Conservation (phyloP, 2,113 vertebrate species). For the Ciconia stormi region DNA sequence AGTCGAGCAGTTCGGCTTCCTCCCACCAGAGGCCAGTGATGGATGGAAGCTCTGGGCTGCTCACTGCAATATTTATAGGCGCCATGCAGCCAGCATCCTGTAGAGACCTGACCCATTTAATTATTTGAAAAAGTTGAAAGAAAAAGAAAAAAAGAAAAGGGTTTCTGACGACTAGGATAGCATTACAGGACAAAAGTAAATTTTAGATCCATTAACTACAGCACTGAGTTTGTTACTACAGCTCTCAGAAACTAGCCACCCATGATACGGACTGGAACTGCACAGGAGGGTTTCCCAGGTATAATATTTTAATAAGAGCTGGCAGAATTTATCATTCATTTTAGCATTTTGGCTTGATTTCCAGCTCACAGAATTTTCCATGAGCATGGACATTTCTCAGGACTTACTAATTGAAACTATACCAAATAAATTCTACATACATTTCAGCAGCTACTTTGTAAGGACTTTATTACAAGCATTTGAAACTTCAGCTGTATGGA, state of each 20-base stretch:
- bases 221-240: background rate
- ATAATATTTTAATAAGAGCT: background rate
- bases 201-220: background rate
- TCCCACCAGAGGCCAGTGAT: background rate
- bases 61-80: conserved; percentile 22
- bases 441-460: background rate
- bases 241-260: background rate
- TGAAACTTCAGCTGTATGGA: background rate
- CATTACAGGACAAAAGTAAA: background rate
- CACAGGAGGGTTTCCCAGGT: background rate
- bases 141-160: background rate
- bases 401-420: background rate
- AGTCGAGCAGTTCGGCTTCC: background rate
- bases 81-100: background rate
- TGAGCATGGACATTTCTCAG: background rate
- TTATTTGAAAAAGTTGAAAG: background rate
- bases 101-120: conserved; percentile 42
- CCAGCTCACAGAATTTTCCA: background rate
- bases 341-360: background rate
- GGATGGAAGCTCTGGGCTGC: background rate
- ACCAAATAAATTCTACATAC: background rate
- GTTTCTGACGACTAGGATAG: background rate
- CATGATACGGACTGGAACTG: background rate
- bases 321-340: background rate
- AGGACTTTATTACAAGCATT: background rate